Base-by-base conservation (phyloP, 35 echinoderm and acorn worm genomes). In the Ptychodera flava region DNA sequence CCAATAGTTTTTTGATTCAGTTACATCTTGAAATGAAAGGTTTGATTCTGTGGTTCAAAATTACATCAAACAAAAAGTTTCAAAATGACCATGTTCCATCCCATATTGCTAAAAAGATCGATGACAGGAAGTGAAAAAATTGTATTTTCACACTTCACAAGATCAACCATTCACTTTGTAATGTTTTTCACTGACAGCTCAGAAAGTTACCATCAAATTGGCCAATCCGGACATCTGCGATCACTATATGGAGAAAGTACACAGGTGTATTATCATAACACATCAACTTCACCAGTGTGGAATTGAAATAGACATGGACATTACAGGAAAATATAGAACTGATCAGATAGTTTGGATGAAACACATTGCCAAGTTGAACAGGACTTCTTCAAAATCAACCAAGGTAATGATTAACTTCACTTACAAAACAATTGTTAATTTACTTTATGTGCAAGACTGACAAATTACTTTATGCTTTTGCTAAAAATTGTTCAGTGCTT, bases 301-400 rank as follows among this genome's bases (percentile, higher is more conserved):
- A 27, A 37, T 83, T 10, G 29, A 34, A 22, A 36, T 83, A 10
- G 35, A 34, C 37, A n/a, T 83, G 12, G 29, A 83, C 35, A 83
- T 83, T 28, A 83, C 33, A 27, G 82, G 82, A 30, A 12, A 36
- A 16, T 34, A 35, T 36, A 1, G 30, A 83, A 1, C 28, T 34
- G 37, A 83, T n/a, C 33, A 83, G 30, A 35, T 83, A 36, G 82
- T 83, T 14, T 83, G 82, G 82, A 83, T n/a, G 35, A 83, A 83
- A 83, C 82, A 83, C 82, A 36, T 34, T 34, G 82, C 82, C 31
- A 37, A 36, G 30, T 83, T 83, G 35, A 83, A 83, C 30, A 83
- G 22, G 37, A 83, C 34, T 83, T 33, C 33, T 15, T 28, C 82
- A 15, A 83, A 12, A 27, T 34, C 82, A 0, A 37, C 37, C 30